These are phyloP conservation scores for Diceros bicornis DNA, from an alignment of 2,797 vertebrate species.

Conservation along the genomic window DNA sequence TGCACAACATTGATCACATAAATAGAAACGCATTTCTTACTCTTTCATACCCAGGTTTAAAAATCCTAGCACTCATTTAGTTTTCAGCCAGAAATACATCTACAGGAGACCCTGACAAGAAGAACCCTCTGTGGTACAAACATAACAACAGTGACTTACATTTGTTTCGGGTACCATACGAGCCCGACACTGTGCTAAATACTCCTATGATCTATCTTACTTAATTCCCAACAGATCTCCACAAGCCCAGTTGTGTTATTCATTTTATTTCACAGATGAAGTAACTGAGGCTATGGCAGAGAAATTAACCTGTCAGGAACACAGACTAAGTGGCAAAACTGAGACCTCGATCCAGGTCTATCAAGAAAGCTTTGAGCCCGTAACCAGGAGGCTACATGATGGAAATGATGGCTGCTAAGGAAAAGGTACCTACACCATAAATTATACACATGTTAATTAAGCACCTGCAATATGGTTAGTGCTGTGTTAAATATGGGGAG, in stretches of 20 bases:
- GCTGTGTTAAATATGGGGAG: background rate
- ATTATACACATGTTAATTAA: fast-evolving
- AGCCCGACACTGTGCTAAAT: background rate
- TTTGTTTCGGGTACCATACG: background rate
- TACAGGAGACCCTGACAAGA: background rate
- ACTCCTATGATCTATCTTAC: background rate
- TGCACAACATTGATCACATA: background rate
- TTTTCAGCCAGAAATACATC: background rate
- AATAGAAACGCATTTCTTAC: background rate
- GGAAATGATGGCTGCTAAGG: background rate
- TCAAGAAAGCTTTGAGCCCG: background rate
- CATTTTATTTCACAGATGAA: background rate
- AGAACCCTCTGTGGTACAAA: background rate
- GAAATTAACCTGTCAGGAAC: background rate
- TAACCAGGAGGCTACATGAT: fast-evolving
- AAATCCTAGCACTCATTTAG: background rate
- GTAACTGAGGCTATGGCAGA: background rate
- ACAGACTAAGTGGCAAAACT: background rate
- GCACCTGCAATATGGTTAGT: fast-evolving
- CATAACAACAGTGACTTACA: background rate
- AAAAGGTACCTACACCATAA: fast-evolving
- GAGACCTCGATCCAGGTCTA: background rate
- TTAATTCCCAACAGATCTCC: background rate
- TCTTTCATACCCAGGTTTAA: background rate
- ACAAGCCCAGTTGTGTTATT: background rate